Evolutionary conservation across 53 echinoderm and acorn worm species (phyloP).

Genomic region (Luidia sarsii): DNA sequence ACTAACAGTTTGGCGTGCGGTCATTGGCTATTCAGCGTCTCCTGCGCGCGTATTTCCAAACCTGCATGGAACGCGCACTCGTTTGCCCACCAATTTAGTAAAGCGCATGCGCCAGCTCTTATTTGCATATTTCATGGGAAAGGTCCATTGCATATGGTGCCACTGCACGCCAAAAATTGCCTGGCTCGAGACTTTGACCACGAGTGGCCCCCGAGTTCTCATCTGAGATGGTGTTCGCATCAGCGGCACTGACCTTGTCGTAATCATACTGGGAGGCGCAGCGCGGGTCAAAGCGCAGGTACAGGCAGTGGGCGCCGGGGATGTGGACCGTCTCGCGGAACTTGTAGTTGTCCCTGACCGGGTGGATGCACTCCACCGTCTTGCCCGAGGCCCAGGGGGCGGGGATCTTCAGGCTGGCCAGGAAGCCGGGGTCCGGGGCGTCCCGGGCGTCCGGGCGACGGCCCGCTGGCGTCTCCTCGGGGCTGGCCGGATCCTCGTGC

Average conservation of each 20-base stretch:
- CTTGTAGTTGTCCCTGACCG: constrained; percentile 90
- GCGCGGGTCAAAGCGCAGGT: constrained; percentile 78
- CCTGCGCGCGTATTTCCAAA: no score
- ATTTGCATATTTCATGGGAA: no score
- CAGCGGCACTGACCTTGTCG: constrained; percentile 69
- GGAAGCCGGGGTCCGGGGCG: constrained; percentile 57
- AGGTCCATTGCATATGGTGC: no score
- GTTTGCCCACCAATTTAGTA: no score
- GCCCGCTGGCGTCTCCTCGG: background rate
- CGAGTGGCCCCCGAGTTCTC: no score
- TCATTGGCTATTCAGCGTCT: no score
- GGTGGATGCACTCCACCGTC: constrained; percentile 87
- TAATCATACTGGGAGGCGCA: constrained; percentile 92
- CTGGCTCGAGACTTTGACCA: no score
- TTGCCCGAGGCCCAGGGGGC: constrained; percentile 92
- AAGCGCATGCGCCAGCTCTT: no score
- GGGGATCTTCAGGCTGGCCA: constrained; percentile 77
- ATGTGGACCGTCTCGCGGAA: constrained; percentile 91
- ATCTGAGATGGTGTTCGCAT: no score
- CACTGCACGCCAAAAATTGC: no score
- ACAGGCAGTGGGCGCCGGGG: constrained; percentile 81
- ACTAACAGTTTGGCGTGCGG: no score
- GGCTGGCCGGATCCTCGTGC: constrained; percentile 19
- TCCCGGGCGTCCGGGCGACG: background rate
- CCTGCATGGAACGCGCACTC: no score